Percentiles rank a stretch among this genome's conserved stretches.
These are phyloP conservation scores for Graptemys geographica DNA, from an alignment of 2,797 vertebrate species.

Conservation along the genomic window DNA sequence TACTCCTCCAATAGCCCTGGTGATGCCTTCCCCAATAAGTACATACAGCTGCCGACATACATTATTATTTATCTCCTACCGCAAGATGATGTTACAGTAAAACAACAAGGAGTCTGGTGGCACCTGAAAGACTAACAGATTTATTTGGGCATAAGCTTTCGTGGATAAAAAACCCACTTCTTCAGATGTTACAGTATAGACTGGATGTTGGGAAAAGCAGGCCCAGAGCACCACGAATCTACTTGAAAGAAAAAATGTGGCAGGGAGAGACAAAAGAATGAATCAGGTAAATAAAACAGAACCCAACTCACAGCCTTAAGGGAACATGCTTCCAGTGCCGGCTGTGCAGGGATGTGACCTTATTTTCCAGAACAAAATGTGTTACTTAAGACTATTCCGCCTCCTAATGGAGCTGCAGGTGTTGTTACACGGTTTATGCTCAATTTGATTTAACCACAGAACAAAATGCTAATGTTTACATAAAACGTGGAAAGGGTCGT, in stretches of 20 bases:
- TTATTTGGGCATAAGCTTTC: too few species aligned
- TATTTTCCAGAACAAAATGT: background rate
- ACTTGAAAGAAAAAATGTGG: background rate
- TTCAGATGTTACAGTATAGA: background rate
- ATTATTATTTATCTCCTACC: background rate
- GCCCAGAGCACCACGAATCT: background rate
- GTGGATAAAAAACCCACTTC: too few species aligned
- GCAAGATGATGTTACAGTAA: background rate
- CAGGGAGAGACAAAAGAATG: background rate
- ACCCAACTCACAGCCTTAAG: background rate
- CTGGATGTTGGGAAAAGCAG: background rate
- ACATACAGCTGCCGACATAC: background rate
- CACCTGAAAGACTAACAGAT: too few species aligned
- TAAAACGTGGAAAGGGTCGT: background rate
- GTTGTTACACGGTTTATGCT: background rate
- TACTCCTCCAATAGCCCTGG: background rate
- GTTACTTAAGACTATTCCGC: background rate
- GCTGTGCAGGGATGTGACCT: background rate
- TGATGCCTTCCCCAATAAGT: background rate
- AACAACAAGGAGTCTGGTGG: too few species aligned
- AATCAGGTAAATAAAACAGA: background rate
- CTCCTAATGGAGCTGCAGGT: slow-evolving; percentile 29
- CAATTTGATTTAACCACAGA: background rate
- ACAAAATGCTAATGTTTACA: background rate
- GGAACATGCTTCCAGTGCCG: background rate